Percentiles rank a stretch among this genome's conserved stretches.
Conservation (phyloP, 2,888 invertebrate species). For the Pseudococcus viburni region DNA sequence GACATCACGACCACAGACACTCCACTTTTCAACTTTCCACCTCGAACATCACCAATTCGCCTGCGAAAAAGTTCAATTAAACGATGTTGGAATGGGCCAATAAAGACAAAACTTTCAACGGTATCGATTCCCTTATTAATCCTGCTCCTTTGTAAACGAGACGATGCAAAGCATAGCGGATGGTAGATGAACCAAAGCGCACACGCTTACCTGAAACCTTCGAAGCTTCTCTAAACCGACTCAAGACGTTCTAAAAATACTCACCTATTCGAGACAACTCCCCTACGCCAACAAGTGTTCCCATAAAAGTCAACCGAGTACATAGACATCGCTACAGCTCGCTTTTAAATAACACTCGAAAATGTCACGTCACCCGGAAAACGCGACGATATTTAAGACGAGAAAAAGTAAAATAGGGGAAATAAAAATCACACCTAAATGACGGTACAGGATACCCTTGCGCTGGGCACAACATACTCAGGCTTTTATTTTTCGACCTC, state of each 20-base stretch:
- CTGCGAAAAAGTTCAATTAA: not conserved
- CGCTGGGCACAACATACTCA: conserved; percentile 73
- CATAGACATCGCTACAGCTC: not conserved
- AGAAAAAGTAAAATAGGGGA: not conserved
- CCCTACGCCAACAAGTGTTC: not conserved
- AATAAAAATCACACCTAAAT: conserved; percentile 76
- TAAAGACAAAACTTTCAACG: not conserved
- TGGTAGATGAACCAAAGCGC: not conserved
- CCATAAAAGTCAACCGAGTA: conserved; percentile 30
- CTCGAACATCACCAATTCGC: not conserved
- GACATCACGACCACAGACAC: too few species aligned
- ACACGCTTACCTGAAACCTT: not conserved
- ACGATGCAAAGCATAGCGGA: not conserved
- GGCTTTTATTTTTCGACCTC: conserved; percentile 70
- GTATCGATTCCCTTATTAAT: not conserved
- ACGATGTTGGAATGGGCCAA: conserved; percentile 23
- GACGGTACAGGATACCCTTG: conserved; percentile 82
- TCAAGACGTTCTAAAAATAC: not conserved
- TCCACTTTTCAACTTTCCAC: not conserved
- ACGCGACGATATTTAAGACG: conserved; percentile 6
- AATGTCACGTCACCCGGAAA: conserved; percentile 11
- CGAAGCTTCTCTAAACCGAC: not conserved
- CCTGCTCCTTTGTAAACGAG: not conserved
- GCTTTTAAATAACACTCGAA: conserved; percentile 7
- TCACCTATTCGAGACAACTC: not conserved